A percentile compares a stretch with the other conserved stretches of the same genome.
phyloP scores from a whole-genome alignment of 2,797 vertebrate genomes.

The Malurus splendens region DNA sequence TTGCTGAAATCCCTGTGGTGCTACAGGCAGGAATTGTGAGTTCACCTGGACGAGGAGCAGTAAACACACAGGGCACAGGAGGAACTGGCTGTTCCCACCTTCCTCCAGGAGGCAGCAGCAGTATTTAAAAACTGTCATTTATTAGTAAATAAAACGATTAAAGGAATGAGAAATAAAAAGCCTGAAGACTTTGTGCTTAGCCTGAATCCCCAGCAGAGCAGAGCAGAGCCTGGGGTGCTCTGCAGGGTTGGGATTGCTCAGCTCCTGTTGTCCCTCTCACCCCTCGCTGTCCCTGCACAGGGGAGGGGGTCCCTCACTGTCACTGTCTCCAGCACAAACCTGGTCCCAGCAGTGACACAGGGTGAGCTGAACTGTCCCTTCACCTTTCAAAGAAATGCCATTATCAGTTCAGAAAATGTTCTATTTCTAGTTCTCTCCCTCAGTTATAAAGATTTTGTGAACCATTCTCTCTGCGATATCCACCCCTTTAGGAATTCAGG shows the following conservation, averaged over 20 bases:
- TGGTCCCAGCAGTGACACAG: background rate
- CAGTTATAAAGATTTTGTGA: background rate
- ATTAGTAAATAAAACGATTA: background rate
- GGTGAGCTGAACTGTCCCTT: background rate
- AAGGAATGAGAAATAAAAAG: background rate
- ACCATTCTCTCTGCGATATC: no score
- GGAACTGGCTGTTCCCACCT: background rate
- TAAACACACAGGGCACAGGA: background rate
- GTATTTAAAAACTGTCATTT: background rate
- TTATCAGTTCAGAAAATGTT: background rate
- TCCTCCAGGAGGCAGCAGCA: constrained; percentile 22
- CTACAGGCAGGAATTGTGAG: background rate
- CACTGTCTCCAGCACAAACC: background rate
- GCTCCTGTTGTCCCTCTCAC: background rate
- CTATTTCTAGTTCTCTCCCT: background rate
- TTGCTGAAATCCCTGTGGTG: background rate
- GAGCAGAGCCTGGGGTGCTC: background rate
- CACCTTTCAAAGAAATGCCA: background rate
- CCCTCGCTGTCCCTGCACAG: background rate
- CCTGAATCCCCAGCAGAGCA: background rate
- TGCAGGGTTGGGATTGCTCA: background rate
- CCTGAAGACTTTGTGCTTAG: background rate
- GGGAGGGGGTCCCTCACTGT: background rate
- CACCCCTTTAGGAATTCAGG: background rate
- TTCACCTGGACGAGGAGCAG: background rate